These are phyloP conservation scores for Apocheima hispidaria DNA, from an alignment of 2,888 invertebrate species.

Conservation along the genomic window DNA sequence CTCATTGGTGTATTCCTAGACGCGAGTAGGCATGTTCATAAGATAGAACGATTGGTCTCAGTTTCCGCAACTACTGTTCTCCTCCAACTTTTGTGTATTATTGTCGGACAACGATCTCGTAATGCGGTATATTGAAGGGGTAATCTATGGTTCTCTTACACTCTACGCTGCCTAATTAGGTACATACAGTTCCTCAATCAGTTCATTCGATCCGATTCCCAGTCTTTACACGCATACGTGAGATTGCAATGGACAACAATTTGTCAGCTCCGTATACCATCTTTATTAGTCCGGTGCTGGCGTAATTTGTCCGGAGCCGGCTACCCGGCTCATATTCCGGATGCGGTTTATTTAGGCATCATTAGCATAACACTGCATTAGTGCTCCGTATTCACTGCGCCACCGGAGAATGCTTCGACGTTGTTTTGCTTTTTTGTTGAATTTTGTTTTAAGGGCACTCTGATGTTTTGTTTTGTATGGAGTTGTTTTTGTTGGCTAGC, in stretches of 20 bases:
- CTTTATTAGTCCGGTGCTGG: constrained; percentile 70
- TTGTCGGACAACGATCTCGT: too few relatives aligned
- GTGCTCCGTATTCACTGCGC: constrained; percentile 49
- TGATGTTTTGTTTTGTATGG: background rate
- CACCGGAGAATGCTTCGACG: constrained; percentile 18
- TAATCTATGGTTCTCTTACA: too few relatives aligned
- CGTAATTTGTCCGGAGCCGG: constrained; percentile 69
- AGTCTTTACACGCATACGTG: background rate
- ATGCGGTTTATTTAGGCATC: constrained; percentile 72
- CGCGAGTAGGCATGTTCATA: too few relatives aligned
- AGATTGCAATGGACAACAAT: constrained; percentile 51
- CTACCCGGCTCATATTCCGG: constrained; percentile 70
- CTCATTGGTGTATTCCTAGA: too few relatives aligned
- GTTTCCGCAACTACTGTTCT: too few relatives aligned
- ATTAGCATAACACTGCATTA: constrained; percentile 77
- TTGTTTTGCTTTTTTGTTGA: constrained; percentile 10
- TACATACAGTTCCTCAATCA: background rate
- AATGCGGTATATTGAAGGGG: too few relatives aligned
- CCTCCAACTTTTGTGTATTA: too few relatives aligned
- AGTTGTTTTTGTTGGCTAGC: background rate
- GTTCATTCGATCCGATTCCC: background rate
- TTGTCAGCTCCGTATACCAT: constrained; percentile 70
- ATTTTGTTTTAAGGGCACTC: constrained; percentile 1
- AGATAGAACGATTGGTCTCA: too few relatives aligned
- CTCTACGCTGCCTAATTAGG: too few relatives aligned